phyloP scores from a whole-genome alignment of 35 echinoderm and acorn worm species.

The Stichopus chloronotus region DNA sequence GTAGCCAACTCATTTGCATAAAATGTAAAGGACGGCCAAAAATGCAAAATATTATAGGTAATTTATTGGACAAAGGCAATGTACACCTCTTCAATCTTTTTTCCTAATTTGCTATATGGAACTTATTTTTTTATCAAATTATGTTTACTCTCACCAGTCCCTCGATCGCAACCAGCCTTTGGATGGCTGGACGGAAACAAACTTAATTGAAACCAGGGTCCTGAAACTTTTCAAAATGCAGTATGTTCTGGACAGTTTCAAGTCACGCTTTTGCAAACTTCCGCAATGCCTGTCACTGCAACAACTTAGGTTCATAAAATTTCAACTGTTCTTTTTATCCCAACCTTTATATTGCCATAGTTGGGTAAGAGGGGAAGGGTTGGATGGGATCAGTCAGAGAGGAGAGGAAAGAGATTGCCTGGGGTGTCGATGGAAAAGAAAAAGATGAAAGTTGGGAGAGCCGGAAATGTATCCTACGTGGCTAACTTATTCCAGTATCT shows the following conservation, averaged over 20 bases:
- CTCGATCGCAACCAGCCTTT: neutral
- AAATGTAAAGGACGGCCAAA: neutral
- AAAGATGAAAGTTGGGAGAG: neutral
- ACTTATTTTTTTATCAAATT: neutral
- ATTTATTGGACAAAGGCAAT: neutral
- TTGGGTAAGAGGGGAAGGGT: slow-evolving; percentile 5
- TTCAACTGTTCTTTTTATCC: neutral
- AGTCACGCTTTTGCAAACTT: slow-evolving; percentile 14
- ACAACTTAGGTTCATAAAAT: neutral
- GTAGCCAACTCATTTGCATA: neutral
- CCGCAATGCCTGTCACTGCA: neutral
- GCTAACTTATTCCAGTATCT: neutral
- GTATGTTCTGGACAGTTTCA: neutral
- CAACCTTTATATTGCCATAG: neutral
- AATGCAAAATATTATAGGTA: neutral
- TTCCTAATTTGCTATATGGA: neutral
- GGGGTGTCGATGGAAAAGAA: neutral
- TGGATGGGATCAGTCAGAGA: neutral
- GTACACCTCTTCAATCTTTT: slow-evolving; percentile 2
- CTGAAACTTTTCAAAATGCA: slow-evolving; percentile 1
- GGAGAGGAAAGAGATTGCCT: neutral
- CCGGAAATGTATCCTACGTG: neutral
- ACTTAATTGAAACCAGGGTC: neutral
- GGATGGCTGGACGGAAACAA: neutral
- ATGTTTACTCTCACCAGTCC: neutral